Evolutionary conservation across 2,797 vertebrate species (phyloP).

Genomic region (Florisuga fusca): DNA sequence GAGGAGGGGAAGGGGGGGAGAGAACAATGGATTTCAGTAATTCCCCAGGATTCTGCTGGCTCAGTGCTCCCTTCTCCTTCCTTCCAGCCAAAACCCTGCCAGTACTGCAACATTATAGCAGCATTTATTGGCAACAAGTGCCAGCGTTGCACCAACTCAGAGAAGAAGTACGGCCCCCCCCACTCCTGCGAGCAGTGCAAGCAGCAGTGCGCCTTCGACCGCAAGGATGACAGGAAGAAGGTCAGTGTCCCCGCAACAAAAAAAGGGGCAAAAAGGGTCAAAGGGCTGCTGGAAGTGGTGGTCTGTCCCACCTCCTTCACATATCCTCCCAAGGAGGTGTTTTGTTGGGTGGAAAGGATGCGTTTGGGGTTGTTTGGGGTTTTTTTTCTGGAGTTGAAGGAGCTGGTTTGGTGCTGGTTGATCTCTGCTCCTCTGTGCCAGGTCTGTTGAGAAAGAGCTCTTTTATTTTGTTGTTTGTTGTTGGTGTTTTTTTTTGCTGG

Average conservation of each 20-base stretch:
- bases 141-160: conserved; percentile 97
- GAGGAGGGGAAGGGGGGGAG: neutral
- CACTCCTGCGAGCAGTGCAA: conserved; percentile 98
- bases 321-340: neutral
- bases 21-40: no score
- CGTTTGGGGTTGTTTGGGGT: no score
- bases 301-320: neutral
- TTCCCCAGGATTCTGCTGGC: no score
- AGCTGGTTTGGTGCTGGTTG: neutral
- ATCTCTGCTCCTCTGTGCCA: neutral
- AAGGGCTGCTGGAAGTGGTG: neutral
- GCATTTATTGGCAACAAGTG: conserved; percentile 98
- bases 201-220: conserved; percentile 96
- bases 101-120: conserved; percentile 99
- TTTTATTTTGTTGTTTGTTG: neutral
- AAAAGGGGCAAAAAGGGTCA: neutral
- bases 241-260: conserved; percentile 70
- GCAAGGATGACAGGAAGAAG: conserved; percentile 96
- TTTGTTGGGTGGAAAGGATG: neutral
- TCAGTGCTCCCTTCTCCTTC: neutral
- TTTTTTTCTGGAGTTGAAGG: neutral
- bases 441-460: neutral
- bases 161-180: conserved; percentile 97
- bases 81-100: conserved; percentile 94
- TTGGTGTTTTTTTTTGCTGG: no score